These are phyloP conservation scores for Ommatoiulus sabulosus DNA, from an alignment of 2,888 invertebrate genomes.

Conservation along the genomic window DNA sequence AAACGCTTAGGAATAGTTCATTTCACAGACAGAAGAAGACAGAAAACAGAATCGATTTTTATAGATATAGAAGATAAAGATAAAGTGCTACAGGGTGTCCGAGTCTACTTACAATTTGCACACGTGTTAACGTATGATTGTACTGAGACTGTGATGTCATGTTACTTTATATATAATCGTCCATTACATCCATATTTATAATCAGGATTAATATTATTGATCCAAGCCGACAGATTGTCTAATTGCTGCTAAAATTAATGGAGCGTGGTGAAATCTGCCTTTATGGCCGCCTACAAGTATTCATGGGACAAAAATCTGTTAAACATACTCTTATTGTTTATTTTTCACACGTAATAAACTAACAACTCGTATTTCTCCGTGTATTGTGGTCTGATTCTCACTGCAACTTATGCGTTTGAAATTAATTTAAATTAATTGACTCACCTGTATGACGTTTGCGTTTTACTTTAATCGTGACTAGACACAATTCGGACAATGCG, in stretches of 20 bases:
- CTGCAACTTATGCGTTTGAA: neutral
- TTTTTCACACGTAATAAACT: neutral
- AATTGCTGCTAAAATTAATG: no score
- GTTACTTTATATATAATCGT: no score
- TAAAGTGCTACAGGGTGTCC: no score
- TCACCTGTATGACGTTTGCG: neutral
- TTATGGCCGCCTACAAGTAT: neutral
- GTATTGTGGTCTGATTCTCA: neutral
- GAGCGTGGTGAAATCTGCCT: no score
- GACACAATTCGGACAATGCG: conserved; percentile 7
- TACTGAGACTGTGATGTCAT: no score
- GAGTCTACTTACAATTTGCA: no score
- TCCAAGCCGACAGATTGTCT: neutral
- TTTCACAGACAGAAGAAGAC: no score
- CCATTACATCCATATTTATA: neutral
- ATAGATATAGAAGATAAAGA: no score
- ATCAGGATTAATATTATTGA: neutral
- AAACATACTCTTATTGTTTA: neutral
- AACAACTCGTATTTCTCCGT: neutral
- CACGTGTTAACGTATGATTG: no score
- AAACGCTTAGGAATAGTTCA: no score
- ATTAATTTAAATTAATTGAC: conserved; percentile 19
- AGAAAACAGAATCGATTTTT: no score
- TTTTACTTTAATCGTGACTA: conserved; percentile 14
- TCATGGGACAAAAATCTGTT: neutral